Evolutionary conservation across 2,888 invertebrate genomes (phyloP).

Genomic region (Leucoptera coffeella): DNA sequence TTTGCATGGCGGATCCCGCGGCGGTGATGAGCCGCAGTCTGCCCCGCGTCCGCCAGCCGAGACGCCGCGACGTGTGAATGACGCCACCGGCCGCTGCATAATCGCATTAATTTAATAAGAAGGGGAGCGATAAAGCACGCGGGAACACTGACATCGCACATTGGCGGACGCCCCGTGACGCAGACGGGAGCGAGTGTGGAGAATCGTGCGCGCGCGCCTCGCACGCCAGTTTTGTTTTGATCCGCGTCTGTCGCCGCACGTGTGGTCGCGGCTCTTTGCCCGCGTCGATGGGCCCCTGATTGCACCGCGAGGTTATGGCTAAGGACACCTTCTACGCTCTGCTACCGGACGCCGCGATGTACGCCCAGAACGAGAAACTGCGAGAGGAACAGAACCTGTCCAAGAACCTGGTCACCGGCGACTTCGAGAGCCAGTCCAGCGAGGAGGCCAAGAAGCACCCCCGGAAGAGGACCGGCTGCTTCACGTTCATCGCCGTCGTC

Average conservation of each 20-base stretch:
- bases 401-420: slow-evolving; percentile 38
- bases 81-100: no score
- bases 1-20: no score
- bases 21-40: no score
- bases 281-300: no score
- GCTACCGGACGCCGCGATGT: slow-evolving; percentile 28
- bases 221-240: slow-evolving; percentile 6
- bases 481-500: slow-evolving; percentile 14
- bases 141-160: slow-evolving; percentile 6
- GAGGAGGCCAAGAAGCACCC: slow-evolving; percentile 18
- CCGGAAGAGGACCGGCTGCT: slow-evolving; percentile 17
- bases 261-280: no score
- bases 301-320: slow-evolving; percentile 28
- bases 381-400: slow-evolving; percentile 33
- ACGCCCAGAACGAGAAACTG: slow-evolving; percentile 24
- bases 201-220: slow-evolving; percentile 10
- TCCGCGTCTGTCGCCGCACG: slow-evolving; percentile 16
- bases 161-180: slow-evolving; percentile 7
- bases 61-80: no score
- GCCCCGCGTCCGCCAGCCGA: no score
- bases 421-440: slow-evolving; percentile 32
- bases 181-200: slow-evolving; percentile 6
- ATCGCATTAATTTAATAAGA: no score
- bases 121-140: no score
- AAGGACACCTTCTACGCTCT: slow-evolving; percentile 25